Percentiles rank a stretch among this genome's conserved stretches.
phyloP scores from a whole-genome alignment of 2,113 vertebrate genomes.

The Rhinoderma darwinii region DNA sequence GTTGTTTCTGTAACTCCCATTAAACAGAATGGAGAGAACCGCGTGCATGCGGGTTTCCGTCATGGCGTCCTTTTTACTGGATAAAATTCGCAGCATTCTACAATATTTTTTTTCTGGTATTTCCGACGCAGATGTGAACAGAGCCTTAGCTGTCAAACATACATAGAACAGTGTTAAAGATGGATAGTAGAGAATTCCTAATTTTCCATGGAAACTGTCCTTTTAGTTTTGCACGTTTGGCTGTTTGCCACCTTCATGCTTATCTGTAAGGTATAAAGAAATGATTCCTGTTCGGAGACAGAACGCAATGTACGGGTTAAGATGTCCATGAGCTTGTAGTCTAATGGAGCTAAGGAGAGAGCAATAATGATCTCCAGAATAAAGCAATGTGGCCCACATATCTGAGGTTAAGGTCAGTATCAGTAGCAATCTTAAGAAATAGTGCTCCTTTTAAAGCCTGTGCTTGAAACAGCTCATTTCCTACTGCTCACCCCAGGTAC shows the following conservation, averaged over 20 bases:
- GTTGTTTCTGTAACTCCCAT: too few species aligned
- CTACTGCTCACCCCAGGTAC: neutral
- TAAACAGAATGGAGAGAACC: too few species aligned
- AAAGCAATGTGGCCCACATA: neutral
- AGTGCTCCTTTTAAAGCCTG: neutral
- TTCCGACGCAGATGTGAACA: too few species aligned
- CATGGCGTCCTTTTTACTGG: too few species aligned
- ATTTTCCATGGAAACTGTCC: neutral
- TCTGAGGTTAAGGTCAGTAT: neutral
- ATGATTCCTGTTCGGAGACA: neutral
- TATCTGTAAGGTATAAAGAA: neutral
- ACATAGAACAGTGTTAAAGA: neutral
- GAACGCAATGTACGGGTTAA: neutral
- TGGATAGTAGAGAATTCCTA: neutral
- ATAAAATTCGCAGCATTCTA: too few species aligned
- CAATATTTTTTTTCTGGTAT: too few species aligned
- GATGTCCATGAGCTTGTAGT: neutral
- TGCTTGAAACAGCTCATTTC: slow-evolving; percentile 3
- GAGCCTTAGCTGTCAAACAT: neutral
- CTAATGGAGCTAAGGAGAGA: neutral
- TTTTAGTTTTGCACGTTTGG: neutral
- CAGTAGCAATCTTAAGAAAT: neutral
- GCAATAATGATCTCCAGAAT: neutral
- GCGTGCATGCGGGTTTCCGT: too few species aligned
- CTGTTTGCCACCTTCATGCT: neutral